phyloP scores from a whole-genome alignment of 2,888 invertebrate species.

The Cinara cedri region DNA sequence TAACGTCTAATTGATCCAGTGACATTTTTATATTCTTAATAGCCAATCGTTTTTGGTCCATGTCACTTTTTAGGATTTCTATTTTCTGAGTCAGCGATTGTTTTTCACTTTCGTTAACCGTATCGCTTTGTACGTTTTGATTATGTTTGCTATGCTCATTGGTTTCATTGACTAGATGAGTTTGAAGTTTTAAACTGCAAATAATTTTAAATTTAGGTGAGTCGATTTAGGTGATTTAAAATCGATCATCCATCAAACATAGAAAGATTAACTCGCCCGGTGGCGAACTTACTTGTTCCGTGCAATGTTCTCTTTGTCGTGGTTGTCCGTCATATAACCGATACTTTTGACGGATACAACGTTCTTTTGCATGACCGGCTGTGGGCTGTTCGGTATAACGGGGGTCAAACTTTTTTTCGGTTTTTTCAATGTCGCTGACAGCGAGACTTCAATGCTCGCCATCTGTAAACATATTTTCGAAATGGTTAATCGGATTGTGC shows the following conservation, averaged over 20 bases:
- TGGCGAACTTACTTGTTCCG: constrained; percentile 14
- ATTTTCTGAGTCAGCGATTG: constrained; percentile 68
- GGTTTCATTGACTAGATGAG: constrained; percentile 44
- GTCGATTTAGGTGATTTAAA: no score
- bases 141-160: constrained; percentile 41
- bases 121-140: constrained; percentile 45
- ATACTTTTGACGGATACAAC: constrained; percentile 21
- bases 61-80: constrained; percentile 70
- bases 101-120: constrained; percentile 56
- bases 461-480: constrained; percentile 67
- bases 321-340: constrained; percentile 32
- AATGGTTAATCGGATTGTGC: not conserved
- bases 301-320: constrained; percentile 38
- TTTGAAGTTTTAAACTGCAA: constrained; percentile 24
- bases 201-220: not conserved
- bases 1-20: constrained; percentile 82
- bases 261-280: not conserved
- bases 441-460: constrained; percentile 83
- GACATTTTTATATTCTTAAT: constrained; percentile 82
- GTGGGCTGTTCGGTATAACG: constrained; percentile 28
- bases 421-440: constrained; percentile 70
- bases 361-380: constrained; percentile 18
- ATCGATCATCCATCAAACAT: no score
- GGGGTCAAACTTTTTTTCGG: constrained; percentile 57
- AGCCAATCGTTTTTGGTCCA: constrained; percentile 77